Conservation (phyloP, 2,113 vertebrate genomes). For the Laticauda colubrina region DNA sequence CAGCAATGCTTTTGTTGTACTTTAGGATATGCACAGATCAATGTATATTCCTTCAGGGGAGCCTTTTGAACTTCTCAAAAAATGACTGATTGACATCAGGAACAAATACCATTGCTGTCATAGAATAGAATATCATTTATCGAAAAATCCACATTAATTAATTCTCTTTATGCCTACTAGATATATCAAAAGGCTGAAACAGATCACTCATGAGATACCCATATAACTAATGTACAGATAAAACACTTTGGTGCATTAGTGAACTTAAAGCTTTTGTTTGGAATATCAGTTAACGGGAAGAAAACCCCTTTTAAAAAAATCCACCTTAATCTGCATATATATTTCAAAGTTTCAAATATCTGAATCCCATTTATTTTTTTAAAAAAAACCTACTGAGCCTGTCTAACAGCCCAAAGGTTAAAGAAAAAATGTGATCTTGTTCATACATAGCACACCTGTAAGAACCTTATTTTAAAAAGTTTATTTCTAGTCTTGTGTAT, state of each 20-base stretch:
- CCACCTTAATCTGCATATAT: slow-evolving; percentile 18
- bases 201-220: slow-evolving; percentile 35
- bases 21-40: slow-evolving; percentile 68
- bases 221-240: slow-evolving; percentile 33
- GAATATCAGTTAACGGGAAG: slow-evolving; percentile 27
- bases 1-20: slow-evolving; percentile 63
- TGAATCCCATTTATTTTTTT: background rate
- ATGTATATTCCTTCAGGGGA: slow-evolving; percentile 68
- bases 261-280: slow-evolving; percentile 31
- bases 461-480: background rate
- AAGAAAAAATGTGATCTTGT: background rate
- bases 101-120: slow-evolving; percentile 65
- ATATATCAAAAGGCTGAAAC: slow-evolving; percentile 58
- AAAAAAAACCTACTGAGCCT: background rate
- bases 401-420: background rate
- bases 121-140: slow-evolving; percentile 48
- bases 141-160: slow-evolving; percentile 66
- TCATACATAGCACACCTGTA: background rate
- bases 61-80: slow-evolving; percentile 66
- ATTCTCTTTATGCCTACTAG: slow-evolving; percentile 53
- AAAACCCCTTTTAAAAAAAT: slow-evolving; percentile 40
- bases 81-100: slow-evolving; percentile 62
- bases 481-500: background rate
- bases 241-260: slow-evolving; percentile 37
- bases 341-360: slow-evolving; percentile 29